A percentile compares a stretch with the other conserved stretches of the same genome.
phyloP scores from a whole-genome alignment of 2,113 vertebrate genomes.

The Ceratotherium simum region DNA sequence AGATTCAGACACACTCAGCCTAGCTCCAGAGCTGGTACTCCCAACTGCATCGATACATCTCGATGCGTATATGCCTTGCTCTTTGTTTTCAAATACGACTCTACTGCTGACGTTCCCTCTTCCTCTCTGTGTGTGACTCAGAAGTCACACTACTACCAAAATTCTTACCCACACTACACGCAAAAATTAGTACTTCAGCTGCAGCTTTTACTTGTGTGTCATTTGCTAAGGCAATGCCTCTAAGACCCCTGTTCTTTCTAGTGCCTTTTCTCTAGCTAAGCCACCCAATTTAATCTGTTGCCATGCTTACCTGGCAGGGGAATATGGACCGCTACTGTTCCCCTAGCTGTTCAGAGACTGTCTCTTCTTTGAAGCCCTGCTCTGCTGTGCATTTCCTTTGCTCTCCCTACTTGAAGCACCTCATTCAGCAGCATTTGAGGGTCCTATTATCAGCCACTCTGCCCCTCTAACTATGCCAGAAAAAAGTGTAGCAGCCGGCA shows the following conservation, averaged over 20 bases:
- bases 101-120: not conserved
- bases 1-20: not conserved
- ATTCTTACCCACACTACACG: not conserved
- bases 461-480: not conserved
- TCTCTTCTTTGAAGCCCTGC: not conserved
- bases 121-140: not conserved
- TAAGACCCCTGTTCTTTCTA: not conserved
- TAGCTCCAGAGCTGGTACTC: not conserved
- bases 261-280: slow-evolving; percentile 16
- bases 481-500: not conserved
- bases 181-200: not conserved
- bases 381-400: slow-evolving; percentile 20
- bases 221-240: not conserved
- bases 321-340: not conserved
- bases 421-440: slow-evolving; percentile 15
- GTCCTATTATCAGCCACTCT: not conserved
- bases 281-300: not conserved
- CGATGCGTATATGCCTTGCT: not conserved
- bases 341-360: not conserved
- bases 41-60: not conserved
- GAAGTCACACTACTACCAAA: not conserved
- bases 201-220: not conserved
- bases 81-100: not conserved
- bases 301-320: slow-evolving; percentile 14
- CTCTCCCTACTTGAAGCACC: not conserved